Percentiles rank a stretch among this genome's conserved stretches.
These are phyloP conservation scores for Strix uralensis DNA, from an alignment of 2,113 vertebrate genomes.

Conservation along the genomic window DNA sequence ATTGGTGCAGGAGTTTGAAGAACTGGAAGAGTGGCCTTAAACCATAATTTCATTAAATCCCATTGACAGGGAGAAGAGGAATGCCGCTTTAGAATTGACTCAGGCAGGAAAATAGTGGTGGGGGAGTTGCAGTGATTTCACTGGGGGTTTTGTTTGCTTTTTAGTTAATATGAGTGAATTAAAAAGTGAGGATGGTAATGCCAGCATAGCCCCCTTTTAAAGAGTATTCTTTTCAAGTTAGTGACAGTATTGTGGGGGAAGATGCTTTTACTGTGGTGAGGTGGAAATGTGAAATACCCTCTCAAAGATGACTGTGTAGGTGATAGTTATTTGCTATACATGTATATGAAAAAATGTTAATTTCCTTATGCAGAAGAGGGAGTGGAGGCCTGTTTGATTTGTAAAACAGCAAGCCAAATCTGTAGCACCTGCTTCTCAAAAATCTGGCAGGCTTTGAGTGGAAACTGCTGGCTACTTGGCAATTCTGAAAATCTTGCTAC, in stretches of 20 bases:
- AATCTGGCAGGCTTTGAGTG: not conserved
- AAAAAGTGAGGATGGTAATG: not conserved
- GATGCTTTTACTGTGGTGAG: not conserved
- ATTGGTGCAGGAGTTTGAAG: not conserved
- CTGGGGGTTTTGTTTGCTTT: not conserved
- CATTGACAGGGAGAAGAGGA: not conserved
- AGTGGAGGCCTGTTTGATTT: not conserved
- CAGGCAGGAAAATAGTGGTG: not conserved
- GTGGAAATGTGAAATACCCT: not conserved
- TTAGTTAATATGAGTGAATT: not conserved
- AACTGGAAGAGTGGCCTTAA: not conserved
- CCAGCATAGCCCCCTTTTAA: not conserved
- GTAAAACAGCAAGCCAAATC: not conserved
- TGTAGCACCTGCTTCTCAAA: not conserved
- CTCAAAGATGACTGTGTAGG: not conserved
- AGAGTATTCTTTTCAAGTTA: not conserved
- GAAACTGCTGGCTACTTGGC: not conserved
- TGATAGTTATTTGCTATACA: not conserved
- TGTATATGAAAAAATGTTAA: fast-evolving
- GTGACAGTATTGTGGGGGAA: not conserved
- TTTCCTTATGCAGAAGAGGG: not conserved
- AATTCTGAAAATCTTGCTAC: not conserved
- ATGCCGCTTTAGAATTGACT: not conserved
- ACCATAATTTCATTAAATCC: not conserved
- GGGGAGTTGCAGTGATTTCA: not conserved